phyloP scores from a whole-genome alignment of 2,888 invertebrate genomes.

The Dione juno region DNA sequence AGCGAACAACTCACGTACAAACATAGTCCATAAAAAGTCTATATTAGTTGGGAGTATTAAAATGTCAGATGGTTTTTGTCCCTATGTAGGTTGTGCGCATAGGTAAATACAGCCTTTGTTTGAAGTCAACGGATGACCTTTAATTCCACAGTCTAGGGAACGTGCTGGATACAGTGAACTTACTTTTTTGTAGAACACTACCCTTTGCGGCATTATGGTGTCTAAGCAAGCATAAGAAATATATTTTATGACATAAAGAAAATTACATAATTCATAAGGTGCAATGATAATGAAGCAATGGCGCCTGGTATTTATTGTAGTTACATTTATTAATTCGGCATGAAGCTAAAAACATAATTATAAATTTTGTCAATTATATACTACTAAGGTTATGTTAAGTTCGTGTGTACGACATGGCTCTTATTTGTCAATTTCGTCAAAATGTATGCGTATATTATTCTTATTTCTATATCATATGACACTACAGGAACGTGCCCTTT shows the following conservation, averaged over 20 bases:
- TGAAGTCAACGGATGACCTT: conserved; percentile 74
- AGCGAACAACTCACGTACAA: background rate
- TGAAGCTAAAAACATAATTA: no score
- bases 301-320: no score
- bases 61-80: background rate
- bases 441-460: no score
- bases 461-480: no score
- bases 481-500: no score
- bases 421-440: no score
- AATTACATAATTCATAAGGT: no score
- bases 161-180: conserved; percentile 38
- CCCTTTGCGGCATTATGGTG: conserved; percentile 22
- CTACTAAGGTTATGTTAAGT: no score
- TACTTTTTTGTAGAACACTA: conserved; percentile 35
- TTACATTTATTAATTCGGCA: no score
- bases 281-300: no score
- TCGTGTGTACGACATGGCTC: no score
- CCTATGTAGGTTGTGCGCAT: conserved; percentile 7
- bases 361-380: no score
- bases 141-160: conserved; percentile 51
- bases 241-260: background rate
- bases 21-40: background rate
- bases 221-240: conserved; percentile 19
- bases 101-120: conserved; percentile 65
- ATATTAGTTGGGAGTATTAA: background rate